Base-by-base conservation (phyloP, 2,888 invertebrate genomes). In the Lamellibrachia satsuma region DNA sequence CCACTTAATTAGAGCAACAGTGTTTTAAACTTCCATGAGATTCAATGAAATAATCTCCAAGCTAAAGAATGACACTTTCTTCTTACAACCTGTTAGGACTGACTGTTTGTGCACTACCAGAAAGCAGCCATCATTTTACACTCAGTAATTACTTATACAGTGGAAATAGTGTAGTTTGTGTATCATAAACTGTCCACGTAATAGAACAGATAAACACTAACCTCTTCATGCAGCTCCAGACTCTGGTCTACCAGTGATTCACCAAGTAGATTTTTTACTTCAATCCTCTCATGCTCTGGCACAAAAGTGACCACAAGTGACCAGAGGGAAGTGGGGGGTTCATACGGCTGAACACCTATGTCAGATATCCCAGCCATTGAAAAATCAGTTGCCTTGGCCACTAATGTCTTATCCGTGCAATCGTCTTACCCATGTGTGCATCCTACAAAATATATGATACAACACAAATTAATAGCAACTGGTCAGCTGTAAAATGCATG, bases 281-380 rank as follows among this genome's bases (percentile, higher is more conserved):
- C 96, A 55, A 95, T 95, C 90, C 94, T 94, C 93, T 96, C 96
- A 94, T 95, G 94, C 8, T 93, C 93, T n/a, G 95, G 95, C 3
- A 95, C 95, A 94, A 95, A 93, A 90, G 95, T 95, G 93, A 96
- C 95, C n/a, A 96, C 95, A 75, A 96, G 94, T 91, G 93, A 93
- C 96, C 96, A 96, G 60, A 96, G 93, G 6, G 96, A 96, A 90
- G 95, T 93, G n/a, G 96, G 96, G 7, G 96, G 95, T 92, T 95
- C 94, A 94, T 96, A 96, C 2, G 93, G 90, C 6, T 75, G 15
- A 75, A 75, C 75, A 6, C n/a, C 75, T 75, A n/a, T 22, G 3
- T 75, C 75, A 3, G 22, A 75, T 75, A 75, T 6, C n/a, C 22
- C 75, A 75, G 75, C 75, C 75, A 75, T 75, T 75, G 75, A 75